Conservation (phyloP, 2,888 invertebrate genomes). For the Tanytarsus gracilentus region DNA sequence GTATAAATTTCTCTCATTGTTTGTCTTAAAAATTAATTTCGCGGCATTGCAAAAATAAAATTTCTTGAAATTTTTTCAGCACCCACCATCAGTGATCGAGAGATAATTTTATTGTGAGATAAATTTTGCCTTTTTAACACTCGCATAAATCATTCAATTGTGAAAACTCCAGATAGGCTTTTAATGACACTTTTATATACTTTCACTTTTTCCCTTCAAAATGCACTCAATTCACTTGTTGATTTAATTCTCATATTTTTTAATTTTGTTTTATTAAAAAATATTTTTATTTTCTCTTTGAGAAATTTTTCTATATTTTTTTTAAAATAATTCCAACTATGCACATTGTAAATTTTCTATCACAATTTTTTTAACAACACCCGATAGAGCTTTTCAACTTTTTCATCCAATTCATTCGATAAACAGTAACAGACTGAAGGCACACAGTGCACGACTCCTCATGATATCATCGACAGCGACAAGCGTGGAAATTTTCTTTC, state of each 20-base stretch:
- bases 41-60: no score
- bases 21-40: no score
- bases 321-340: background rate
- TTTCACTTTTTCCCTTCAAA: background rate
- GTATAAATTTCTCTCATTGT: no score
- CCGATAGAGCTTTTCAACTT: background rate
- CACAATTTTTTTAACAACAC: background rate
- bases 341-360: background rate
- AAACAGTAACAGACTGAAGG: background rate
- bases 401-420: constrained; percentile 2
- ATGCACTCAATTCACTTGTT: background rate
- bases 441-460: background rate
- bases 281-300: no score
- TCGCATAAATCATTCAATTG: background rate
- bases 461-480: background rate
- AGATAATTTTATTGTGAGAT: no score
- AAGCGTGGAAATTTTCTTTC: constrained; percentile 1
- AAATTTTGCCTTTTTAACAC: background rate
- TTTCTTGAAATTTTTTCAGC: no score
- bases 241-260: background rate
- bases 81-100: no score
- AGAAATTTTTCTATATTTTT: background rate
- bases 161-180: no score
- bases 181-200: background rate
- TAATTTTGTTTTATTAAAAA: no score